A percentile compares a stretch with the other conserved stretches of the same genome.
Evolutionary conservation across 2,888 invertebrate genomes (phyloP).

Genomic region (Ormyrus thymus): DNA sequence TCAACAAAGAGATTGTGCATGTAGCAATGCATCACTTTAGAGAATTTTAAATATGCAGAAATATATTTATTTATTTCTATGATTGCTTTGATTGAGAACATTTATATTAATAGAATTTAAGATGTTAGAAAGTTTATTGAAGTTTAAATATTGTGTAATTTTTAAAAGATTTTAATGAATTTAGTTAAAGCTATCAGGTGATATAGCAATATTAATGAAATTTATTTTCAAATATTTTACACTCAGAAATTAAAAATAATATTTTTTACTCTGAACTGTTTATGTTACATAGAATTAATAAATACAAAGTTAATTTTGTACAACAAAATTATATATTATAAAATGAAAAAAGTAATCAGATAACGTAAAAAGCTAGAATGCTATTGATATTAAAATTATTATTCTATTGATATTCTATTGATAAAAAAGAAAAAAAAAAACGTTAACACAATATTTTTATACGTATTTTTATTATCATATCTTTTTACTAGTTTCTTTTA

Average conservation of each 20-base stretch:
- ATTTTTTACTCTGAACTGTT: conserved; percentile 17
- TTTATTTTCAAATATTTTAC: conserved; percentile 27
- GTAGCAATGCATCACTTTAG: conserved; percentile 12
- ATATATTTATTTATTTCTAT: conserved; percentile 13
- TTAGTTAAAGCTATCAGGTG: conserved; percentile 28
- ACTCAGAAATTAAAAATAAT: conserved; percentile 23
- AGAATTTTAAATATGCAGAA: conserved; percentile 17
- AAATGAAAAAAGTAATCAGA: neutral
- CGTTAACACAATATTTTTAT: conserved; percentile 2
- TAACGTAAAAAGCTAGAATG: neutral
- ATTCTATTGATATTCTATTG: neutral
- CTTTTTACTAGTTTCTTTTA: neutral
- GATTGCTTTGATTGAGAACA: conserved; percentile 20
- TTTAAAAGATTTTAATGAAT: conserved; percentile 28
- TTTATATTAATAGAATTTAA: conserved; percentile 32
- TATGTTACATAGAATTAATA: conserved; percentile 40
- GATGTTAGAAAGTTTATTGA: conserved; percentile 3
- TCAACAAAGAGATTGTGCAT: conserved; percentile 21
- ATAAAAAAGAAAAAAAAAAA: neutral
- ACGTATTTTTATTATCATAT: neutral
- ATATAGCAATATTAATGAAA: conserved; percentile 15
- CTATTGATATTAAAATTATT: conserved; percentile 1
- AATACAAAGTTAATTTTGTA: conserved; percentile 37
- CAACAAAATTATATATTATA: conserved; percentile 7
- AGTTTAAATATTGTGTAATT: conserved; percentile 21